Conservation (phyloP, 2,113 vertebrate genomes). For the Prochilodus magdalenae region DNA sequence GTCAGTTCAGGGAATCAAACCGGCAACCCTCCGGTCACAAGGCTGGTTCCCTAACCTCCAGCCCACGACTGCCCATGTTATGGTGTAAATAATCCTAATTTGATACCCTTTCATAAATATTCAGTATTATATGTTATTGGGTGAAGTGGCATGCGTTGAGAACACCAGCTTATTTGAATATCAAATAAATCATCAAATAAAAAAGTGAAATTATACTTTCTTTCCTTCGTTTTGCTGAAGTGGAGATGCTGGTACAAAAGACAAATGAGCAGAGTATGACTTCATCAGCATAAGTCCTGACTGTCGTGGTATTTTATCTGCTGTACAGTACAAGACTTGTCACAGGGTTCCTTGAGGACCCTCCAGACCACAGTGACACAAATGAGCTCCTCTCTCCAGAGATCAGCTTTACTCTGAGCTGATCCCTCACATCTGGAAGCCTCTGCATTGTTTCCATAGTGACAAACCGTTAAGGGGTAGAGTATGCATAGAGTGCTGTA, state of each 20-base stretch:
- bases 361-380: not conserved
- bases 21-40: too few species aligned
- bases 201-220: too few species aligned
- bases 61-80: too few species aligned
- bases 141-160: too few species aligned
- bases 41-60: too few species aligned
- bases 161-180: too few species aligned
- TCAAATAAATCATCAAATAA: too few species aligned
- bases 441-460: constrained; percentile 48
- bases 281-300: not conserved
- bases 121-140: too few species aligned
- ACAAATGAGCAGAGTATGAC: not conserved
- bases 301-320: not conserved
- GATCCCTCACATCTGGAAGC: constrained; percentile 3
- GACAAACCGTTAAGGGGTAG: constrained; percentile 44
- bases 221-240: not conserved
- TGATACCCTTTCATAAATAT: too few species aligned
- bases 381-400: constrained; percentile 15
- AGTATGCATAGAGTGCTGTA: constrained; percentile 39
- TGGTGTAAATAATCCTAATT: too few species aligned
- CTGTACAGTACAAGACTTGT: not conserved
- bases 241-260: not conserved
- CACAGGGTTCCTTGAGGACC: not conserved
- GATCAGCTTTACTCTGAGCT: constrained; percentile 1
- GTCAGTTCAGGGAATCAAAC: too few species aligned